Percentiles rank a stretch among this genome's conserved stretches.
Evolutionary conservation across 92 coral and sea anemone genomes (phyloP).

Genomic region (Paragorgia papillata): DNA sequence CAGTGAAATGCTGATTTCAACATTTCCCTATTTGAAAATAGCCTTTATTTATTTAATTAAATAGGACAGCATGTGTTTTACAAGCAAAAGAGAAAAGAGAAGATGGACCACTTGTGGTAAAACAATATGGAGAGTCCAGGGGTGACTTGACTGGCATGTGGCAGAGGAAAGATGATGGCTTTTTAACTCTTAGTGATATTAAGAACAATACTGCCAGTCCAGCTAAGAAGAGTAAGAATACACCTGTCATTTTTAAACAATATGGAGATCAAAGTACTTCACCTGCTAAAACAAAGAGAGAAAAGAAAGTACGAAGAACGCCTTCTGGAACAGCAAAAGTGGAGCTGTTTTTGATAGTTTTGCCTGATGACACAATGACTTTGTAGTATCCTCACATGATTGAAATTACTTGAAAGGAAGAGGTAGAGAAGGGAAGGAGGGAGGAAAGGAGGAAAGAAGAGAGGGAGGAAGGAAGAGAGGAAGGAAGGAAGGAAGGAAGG

Average conservation of each 20-base stretch:
- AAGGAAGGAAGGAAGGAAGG: not conserved
- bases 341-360: conserved; percentile 59
- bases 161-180: not conserved
- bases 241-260: conserved; percentile 19
- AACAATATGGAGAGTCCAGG: conserved; percentile 82
- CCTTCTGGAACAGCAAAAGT: conserved; percentile 24
- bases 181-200: not conserved
- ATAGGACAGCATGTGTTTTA: conserved; percentile 69
- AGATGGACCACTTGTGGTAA: conserved; percentile 78
- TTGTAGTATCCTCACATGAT: conserved; percentile 84
- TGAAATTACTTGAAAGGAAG: not conserved
- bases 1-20: too few species aligned
- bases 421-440: not conserved
- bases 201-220: too few species aligned
- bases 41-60: not conserved
- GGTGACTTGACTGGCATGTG: conserved; percentile 72
- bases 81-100: conserved; percentile 76
- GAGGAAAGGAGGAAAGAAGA: not conserved
- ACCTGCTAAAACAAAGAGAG: conserved; percentile 55
- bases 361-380: conserved; percentile 88
- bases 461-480: not conserved
- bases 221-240: not conserved
- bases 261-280: not conserved
- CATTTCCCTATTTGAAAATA: not conserved
- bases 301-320: conserved; percentile 32